Evolutionary conservation across 30 jellyfish, hydroid and myxozoan species (phyloP), one percentile per base, ranked within the genome.

Genomic region (Catostylus mosaicus): DNA sequence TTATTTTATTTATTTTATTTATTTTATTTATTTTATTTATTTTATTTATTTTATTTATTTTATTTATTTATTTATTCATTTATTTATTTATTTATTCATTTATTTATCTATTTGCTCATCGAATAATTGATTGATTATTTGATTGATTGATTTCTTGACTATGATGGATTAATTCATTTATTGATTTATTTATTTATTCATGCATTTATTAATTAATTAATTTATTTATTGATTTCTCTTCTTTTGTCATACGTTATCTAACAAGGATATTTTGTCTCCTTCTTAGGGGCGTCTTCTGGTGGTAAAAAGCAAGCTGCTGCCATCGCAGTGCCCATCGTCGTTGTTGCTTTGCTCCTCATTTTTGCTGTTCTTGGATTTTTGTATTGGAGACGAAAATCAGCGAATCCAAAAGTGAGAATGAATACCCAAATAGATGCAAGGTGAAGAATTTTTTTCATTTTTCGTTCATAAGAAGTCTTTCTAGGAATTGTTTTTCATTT

Each of bases 241-340:
- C 7, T 40, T 14, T 7, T 40, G 14, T 14, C 54, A 40, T 40
- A 5, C 7, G 7, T 40, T 5, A 5, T 40, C 7, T 14, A 5
- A 40, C 14, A 40, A 40, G 7, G 14, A 5, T 14, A 40, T 5
- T 14, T 14, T 5, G 11, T 36, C 63, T 68, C 63, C 59, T 16
- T 37, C 34, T 18, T 36, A 68, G 92, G 82, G 1, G 86, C 78
- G 19, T 69, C 92, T 19, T n/a, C 73, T 30, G 80, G 51, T 4
- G 26, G 26, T 10, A 59, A 59, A 70, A 37, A 66, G 45, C 64
- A 38, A 54, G 64, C 75, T 30, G 62, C 92, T 12, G 78, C 84
- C 33, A 82, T 82, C 16, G 83, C 81, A 27, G 92, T 82, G 29
- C 92, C 92, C 8, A 62, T 82, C 2, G 86, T 70, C 26, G 86